Base-by-base conservation (phyloP, 2,113 vertebrate species). In the Silurus asotus region DNA sequence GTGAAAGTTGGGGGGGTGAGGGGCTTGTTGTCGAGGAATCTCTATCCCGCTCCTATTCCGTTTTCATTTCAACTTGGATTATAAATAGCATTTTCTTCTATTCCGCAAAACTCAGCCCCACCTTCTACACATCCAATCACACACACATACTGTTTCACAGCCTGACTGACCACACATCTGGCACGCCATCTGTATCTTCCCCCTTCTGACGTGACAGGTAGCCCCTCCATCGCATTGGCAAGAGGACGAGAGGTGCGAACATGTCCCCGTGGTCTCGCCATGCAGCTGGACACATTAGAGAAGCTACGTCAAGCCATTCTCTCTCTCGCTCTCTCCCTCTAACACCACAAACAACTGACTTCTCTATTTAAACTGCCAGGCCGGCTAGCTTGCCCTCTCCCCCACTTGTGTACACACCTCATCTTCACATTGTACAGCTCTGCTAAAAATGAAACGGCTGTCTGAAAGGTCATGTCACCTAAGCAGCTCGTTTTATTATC, bases 111-210 rank as follows among this genome's bases (percentile, higher is more conserved):
- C 7, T 9, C 69, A 59, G 55, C n/a, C 72, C 79, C 62, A 82
- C 81, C 87, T 88, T 79, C 87, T 86, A 87, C 88, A 89, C 88
- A 90, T 51, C 20, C 87, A 79, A 90, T 88, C 91, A 89, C 90
- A 91, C 70, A 91, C 91, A 86, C 84, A 53, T 87, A 88, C 90
- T 89, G 87, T 84, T 81, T 93, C 91, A 87, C 91, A 92, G 86
- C 91, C 75, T 80, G 91, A 92, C 74, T 83, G 91, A 92, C 93
- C 93, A 92, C 94, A 95, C 95, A 95, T 95, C 94, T 95, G 94
- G 91, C 87, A 86, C 58, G 84, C 94, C 95, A 95, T 95, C 95
- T 95, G 94, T 88, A 93, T 90, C 89, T 65, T 88, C 84, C 90
- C 92, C 94, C 92, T 90, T 90, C 88, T 90, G 87, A 88, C 88